Base-by-base conservation (phyloP, 1,140 invertebrate species). In the Araneus ventricosus region DNA sequence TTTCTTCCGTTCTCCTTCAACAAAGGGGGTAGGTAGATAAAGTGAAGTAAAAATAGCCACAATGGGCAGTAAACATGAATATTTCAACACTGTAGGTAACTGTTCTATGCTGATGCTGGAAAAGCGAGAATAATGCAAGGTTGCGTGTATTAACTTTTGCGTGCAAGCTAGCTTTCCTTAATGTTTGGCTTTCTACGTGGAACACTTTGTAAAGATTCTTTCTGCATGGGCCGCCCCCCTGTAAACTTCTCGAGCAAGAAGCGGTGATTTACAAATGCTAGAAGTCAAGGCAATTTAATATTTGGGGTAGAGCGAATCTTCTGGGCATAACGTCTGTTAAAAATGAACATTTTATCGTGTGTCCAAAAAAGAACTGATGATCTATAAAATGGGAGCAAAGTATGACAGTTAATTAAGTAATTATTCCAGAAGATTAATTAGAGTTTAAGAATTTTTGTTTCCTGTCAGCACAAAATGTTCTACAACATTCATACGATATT, bases 1-100 rank as follows among this genome's bases (percentile, higher is more conserved):
- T 24, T 24, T 75, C 39, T 89, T 45, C 17, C 79, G 27, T 34
- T 34, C 34, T 75, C 34, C 52, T 39, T 52, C 14, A 14, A 14
- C 61, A 39, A 52, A 22, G 22, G 57, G 30, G n/a, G n/a, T 37
- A 30, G 30, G 14, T 8, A 79, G n/a, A 89, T 82, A 41, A 89
- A 79, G 45, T 79, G 63, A 27, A 37, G 45, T 79, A 79, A 89
- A 89, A 89, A 89, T 89, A 79, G 67, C 70, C 41, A 57, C 88
- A 57, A 79, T 34, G 39, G 88, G 30, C 88, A 80, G 63, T 89
- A 89, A 89, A 89, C 88, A 57, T 89, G 70, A 75, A 89, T 89
- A 89, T 89, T 89, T 89, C 79, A 89, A 24, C 70, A 57, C 70
- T 57, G 17, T 5, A 34, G 88, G 39, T 30, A 89, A 57, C 45